These are phyloP conservation scores for Elachura formosa DNA, from an alignment of 2,113 vertebrate genomes.

Conservation along the genomic window DNA sequence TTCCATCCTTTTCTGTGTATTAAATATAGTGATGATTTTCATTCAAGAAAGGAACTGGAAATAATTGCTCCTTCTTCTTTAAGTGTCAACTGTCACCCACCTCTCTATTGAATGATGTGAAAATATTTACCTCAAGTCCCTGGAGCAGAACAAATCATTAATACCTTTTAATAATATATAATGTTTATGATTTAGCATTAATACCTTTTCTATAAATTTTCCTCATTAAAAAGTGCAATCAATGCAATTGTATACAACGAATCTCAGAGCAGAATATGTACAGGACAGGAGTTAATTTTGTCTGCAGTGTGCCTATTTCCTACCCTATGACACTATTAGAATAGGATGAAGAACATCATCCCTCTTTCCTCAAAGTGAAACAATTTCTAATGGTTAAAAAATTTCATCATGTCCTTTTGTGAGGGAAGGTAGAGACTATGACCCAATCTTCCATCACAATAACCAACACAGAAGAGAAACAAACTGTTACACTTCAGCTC, in stretches of 20 bases:
- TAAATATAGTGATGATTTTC: neutral
- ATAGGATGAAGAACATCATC: neutral
- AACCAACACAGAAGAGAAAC: neutral
- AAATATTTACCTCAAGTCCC: neutral
- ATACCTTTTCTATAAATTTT: neutral
- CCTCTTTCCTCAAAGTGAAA: neutral
- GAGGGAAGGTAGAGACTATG: neutral
- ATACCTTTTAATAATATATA: no score
- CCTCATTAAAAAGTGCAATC: neutral
- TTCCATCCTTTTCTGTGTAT: neutral
- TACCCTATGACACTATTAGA: neutral
- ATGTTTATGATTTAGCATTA: no score
- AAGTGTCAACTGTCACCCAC: neutral
- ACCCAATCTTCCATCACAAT: neutral
- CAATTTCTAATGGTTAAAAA: neutral
- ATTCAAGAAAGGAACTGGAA: neutral
- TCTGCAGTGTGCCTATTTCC: neutral
- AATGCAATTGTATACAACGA: no score
- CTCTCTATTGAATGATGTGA: neutral
- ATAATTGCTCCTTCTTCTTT: neutral
- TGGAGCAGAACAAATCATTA: neutral
- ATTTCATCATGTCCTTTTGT: neutral
- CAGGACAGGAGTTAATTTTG: neutral
- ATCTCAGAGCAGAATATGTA: neutral
- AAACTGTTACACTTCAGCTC: neutral